Percentiles rank a stretch among this genome's conserved stretches.
Evolutionary conservation across 2,797 vertebrate species (phyloP).

Genomic region (Falco biarmicus): DNA sequence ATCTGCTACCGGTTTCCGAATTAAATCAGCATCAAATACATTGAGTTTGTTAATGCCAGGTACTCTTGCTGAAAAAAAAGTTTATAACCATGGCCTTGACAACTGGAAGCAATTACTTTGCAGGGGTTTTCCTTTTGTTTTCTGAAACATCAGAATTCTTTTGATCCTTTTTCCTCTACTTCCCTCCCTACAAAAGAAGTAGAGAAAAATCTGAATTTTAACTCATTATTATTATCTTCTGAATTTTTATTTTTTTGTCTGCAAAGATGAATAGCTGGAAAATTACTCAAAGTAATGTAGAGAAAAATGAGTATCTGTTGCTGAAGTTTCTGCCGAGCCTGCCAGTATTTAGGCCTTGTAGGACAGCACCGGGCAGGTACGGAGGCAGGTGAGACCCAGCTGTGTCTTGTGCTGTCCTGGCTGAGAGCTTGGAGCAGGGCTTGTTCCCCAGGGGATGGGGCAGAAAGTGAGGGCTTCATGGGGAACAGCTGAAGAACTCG

Average conservation of each 20-base stretch:
- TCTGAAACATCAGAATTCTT: background rate
- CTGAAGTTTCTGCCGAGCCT: background rate
- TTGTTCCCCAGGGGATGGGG: background rate
- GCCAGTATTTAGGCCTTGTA: background rate
- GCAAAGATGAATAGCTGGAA: conserved; percentile 13
- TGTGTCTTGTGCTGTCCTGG: background rate
- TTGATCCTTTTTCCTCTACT: background rate
- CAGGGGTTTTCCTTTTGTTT: conserved; percentile 10
- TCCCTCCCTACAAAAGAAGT: background rate
- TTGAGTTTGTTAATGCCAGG: conserved; percentile 21
- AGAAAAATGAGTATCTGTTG: background rate
- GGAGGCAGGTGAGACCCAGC: background rate
- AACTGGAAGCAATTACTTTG: conserved; percentile 26
- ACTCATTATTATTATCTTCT: background rate
- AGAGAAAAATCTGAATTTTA: conserved; percentile 14
- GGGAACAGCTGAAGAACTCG: background rate
- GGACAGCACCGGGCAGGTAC: background rate
- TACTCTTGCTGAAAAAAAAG: background rate
- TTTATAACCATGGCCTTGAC: background rate
- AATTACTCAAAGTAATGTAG: background rate
- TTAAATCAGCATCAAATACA: conserved; percentile 29
- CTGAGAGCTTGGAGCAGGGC: background rate
- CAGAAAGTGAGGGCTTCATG: background rate
- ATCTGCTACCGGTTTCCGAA: conserved; percentile 22
- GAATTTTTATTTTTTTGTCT: background rate